These are phyloP conservation scores for Cherax quadricarinatus DNA, from an alignment of 1,140 invertebrate species.

Conservation along the genomic window DNA sequence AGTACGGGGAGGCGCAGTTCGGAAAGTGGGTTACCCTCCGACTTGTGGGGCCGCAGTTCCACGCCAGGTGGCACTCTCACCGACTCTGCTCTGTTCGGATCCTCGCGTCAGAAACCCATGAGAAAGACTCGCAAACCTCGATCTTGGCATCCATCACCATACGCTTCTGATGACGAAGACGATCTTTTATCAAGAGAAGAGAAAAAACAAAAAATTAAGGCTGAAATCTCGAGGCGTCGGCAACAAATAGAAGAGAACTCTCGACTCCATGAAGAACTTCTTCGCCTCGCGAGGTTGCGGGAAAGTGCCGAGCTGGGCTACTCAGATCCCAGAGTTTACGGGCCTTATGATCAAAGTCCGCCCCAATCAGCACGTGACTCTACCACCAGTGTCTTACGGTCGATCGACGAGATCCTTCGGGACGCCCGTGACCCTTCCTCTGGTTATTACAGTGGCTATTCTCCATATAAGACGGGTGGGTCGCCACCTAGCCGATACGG, in stretches of 20 bases:
- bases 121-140: constrained; percentile 77
- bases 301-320: constrained; percentile 77
- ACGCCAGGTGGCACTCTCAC: constrained; percentile 60
- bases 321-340: constrained; percentile 63
- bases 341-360: constrained; percentile 74
- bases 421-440: constrained; percentile 74
- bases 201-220: constrained; percentile 82
- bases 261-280: constrained; percentile 80
- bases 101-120: constrained; percentile 72
- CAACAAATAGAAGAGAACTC: constrained; percentile 82
- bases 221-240: constrained; percentile 82
- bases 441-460: constrained; percentile 70
- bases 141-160: constrained; percentile 82
- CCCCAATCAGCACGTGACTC: constrained; percentile 73
- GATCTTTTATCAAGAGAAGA: constrained; percentile 79
- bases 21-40: constrained; percentile 75
- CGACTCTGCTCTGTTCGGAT: constrained; percentile 51
- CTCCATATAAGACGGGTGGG: constrained; percentile 61
- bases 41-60: constrained; percentile 74
- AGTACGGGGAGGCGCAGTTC: constrained; percentile 76
- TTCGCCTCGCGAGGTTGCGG: constrained; percentile 78
- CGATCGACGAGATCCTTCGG: constrained; percentile 79
- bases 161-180: constrained; percentile 79
- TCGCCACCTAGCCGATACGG: constrained; percentile 70
- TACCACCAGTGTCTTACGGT: constrained; percentile 78